phyloP scores from a whole-genome alignment of 2,888 invertebrate genomes.

The Arge pagana region DNA sequence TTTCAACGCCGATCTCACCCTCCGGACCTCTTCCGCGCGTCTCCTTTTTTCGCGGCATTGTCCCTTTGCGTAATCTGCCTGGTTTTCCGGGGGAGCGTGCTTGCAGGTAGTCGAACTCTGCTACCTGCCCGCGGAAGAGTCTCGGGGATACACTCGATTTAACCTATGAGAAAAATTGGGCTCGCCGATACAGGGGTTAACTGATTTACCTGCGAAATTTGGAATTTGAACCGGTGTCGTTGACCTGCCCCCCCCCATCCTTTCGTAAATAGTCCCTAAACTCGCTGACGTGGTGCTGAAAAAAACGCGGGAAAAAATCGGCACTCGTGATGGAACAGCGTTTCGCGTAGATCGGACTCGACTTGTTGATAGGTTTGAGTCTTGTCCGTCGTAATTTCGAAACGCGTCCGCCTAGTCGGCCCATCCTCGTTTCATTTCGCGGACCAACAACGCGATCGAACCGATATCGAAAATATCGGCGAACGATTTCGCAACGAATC shows the following conservation, averaged over 20 bases:
- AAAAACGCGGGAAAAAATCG: constrained; percentile 18
- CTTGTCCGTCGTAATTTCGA: too few species aligned
- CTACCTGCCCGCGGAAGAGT: constrained; percentile 29
- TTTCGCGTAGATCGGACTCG: too few species aligned
- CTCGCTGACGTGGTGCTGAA: constrained; percentile 26
- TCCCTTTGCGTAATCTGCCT: constrained; percentile 43
- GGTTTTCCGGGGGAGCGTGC: constrained; percentile 31
- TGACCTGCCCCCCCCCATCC: constrained; percentile 19
- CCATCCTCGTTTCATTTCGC: too few species aligned
- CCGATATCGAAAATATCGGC: too few species aligned
- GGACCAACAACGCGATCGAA: too few species aligned
- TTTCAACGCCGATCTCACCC: not conserved
- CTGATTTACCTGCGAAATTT: constrained; percentile 54
- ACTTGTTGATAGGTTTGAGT: too few species aligned
- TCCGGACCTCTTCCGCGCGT: not conserved
- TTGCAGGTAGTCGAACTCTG: constrained; percentile 37
- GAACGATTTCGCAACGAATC: too few species aligned
- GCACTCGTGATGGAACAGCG: not conserved
- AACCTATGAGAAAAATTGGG: constrained; percentile 56
- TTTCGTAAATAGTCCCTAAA: constrained; percentile 56
- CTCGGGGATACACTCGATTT: constrained; percentile 54
- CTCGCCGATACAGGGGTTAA: constrained; percentile 49
- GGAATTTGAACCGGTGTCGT: constrained; percentile 40
- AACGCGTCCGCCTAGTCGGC: too few species aligned
- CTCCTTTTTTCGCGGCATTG: constrained; percentile 24